A percentile compares a stretch with the other conserved stretches of the same genome.
Conservation (phyloP, 1,140 invertebrate species). For the Parasteatoda tepidariorum region DNA sequence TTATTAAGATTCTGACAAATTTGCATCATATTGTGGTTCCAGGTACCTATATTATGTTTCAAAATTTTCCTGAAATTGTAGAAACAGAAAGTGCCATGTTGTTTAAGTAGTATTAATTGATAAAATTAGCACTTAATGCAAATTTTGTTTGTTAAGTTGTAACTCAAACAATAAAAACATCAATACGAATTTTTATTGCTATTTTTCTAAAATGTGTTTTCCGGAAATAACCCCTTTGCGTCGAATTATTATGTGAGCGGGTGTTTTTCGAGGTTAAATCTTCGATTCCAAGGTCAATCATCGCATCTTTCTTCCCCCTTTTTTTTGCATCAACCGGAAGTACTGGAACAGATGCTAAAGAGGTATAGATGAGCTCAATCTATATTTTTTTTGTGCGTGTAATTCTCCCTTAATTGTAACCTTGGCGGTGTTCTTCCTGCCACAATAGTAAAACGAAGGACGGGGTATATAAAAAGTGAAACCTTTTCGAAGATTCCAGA, state of each 20-base stretch:
- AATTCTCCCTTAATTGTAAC: neutral
- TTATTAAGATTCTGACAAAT: too few species aligned
- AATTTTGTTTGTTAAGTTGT: neutral
- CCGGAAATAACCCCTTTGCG: neutral
- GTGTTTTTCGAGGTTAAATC: neutral
- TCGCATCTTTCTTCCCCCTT: neutral
- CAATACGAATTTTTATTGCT: too few species aligned
- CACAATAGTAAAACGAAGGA: neutral
- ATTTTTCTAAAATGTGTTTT: too few species aligned
- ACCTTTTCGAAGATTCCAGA: neutral
- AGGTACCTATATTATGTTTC: too few species aligned
- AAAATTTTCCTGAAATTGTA: too few species aligned
- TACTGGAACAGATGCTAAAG: neutral
- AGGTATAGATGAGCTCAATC: neutral
- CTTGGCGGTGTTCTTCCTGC: neutral
- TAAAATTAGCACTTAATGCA: too few species aligned
- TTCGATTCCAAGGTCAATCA: neutral
- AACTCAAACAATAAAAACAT: neutral
- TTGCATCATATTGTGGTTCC: too few species aligned
- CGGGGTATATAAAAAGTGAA: neutral
- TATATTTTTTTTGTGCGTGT: neutral
- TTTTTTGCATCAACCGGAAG: neutral
- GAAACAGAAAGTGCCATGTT: too few species aligned
- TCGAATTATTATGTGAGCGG: neutral
- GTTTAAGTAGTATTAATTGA: too few species aligned